These are phyloP conservation scores for Drosophila emarginata DNA, from an alignment of 2,888 invertebrate species.

Conservation along the genomic window DNA sequence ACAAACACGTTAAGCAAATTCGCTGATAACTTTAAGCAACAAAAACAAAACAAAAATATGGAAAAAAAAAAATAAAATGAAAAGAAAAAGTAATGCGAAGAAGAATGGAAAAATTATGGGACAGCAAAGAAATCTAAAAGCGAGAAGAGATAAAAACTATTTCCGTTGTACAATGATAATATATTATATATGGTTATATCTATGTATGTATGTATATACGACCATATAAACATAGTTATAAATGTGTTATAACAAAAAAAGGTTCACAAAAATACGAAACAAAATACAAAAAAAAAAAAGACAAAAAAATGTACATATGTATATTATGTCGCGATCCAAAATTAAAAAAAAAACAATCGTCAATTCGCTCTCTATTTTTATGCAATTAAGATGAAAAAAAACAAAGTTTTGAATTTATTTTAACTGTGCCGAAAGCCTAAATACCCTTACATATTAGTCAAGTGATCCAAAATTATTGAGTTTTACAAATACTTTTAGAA, in stretches of 20 bases:
- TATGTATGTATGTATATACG: no score
- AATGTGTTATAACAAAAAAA: constrained; percentile 26
- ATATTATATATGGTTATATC: background rate
- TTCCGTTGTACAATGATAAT: constrained; percentile 44
- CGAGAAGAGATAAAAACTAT: constrained; percentile 62
- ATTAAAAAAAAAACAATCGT: constrained; percentile 25
- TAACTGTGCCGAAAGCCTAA: background rate
- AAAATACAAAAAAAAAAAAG: constrained; percentile 42
- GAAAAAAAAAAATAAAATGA: constrained; percentile 12
- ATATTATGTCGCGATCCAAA: constrained; percentile 44
- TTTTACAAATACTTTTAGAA: no score
- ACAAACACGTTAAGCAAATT: constrained; percentile 12
- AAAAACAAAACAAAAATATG: constrained; percentile 5
- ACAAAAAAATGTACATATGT: constrained; percentile 16
- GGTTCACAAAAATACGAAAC: constrained; percentile 30
- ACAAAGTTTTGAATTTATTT: background rate
- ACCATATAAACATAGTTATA: no score
- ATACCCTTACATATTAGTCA: background rate
- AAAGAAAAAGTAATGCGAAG: constrained; percentile 17
- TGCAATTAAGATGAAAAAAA: constrained; percentile 32
- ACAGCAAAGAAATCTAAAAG: constrained; percentile 32
- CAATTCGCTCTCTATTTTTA: constrained; percentile 44
- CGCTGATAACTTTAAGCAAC: constrained; percentile 1
- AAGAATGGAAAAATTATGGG: constrained; percentile 22
- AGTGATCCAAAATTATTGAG: no score